These are phyloP conservation scores for Netelia inedita DNA, from an alignment of 2,888 invertebrate genomes.

Conservation along the genomic window DNA sequence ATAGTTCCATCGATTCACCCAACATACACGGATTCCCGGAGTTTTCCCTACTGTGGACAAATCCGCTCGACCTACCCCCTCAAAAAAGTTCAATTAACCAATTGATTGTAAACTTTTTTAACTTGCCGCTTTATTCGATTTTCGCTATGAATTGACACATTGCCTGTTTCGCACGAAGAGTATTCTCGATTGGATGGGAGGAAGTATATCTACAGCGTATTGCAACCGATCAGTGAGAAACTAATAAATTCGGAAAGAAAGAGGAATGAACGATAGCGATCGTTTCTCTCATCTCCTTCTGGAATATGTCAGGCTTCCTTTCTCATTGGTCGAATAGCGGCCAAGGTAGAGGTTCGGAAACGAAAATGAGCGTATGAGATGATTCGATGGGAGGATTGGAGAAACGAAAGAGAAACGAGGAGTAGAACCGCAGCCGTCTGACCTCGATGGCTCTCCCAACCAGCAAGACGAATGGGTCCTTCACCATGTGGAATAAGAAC, in stretches of 20 bases:
- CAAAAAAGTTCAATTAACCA: too few species aligned
- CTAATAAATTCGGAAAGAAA: too few species aligned
- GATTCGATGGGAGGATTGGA: constrained; percentile 39
- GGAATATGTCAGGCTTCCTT: constrained; percentile 23
- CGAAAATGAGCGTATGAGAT: constrained; percentile 17
- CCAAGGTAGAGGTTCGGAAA: not conserved
- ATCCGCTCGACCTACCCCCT: too few species aligned
- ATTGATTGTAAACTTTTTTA: too few species aligned
- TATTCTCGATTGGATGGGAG: too few species aligned
- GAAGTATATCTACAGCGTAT: too few species aligned
- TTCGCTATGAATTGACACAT: too few species aligned
- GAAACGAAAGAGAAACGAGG: constrained; percentile 19
- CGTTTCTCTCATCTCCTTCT: not conserved
- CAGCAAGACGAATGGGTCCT: constrained; percentile 71
- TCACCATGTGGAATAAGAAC: constrained; percentile 70
- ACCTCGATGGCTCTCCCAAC: constrained; percentile 63
- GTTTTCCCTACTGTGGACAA: not conserved
- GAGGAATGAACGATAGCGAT: not conserved
- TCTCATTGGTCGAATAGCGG: constrained; percentile 11
- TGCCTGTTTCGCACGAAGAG: too few species aligned
- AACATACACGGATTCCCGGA: not conserved
- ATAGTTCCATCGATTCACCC: constrained; percentile 25
- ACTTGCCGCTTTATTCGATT: too few species aligned
- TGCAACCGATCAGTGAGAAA: too few species aligned
- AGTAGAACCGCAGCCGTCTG: constrained; percentile 35